Base-by-base conservation (phyloP, 64 coral and sea anemone genomes). In the Montipora efflorescens region DNA sequence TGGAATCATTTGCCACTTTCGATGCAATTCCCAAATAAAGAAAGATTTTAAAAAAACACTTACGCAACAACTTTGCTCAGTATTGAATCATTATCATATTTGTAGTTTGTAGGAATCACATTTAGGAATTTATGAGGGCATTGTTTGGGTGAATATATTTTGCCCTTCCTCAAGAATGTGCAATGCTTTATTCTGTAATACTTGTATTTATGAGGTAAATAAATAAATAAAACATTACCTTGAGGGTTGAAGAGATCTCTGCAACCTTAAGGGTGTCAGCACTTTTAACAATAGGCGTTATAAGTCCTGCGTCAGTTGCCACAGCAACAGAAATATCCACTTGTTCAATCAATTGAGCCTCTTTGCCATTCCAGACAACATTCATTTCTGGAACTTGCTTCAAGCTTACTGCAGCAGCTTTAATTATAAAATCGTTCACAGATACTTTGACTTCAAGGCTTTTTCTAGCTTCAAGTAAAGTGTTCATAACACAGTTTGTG, bases 351-450 rank as follows among this genome's bases (percentile, higher is more conserved):
- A 88, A 61, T 43, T 92, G 68, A 72, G 93, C 78, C 12, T 94
- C 93, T 23, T 84, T n/a, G 48, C 87, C 93, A 23, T 90, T 74
- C 71, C 93, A 98, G 59, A 95, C 79, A 66, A 93, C 83, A 95
- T 98, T 98, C 83, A 98, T 91, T 58, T 88, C 85, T 75, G 93
- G 89, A 22, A 98, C 78, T 69, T 95, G 77, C 66, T 80, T 91
- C 8, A 98, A 78, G 21, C 83, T 59, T 5, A 92, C 16, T 13
- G 87, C 96, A 4, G 93, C 96, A 20, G 91, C 92, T 75, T 98
- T 98, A 25, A 98, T 93, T 25, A 98, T 89, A 48, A 98, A 93
- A 85, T 98, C 96, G 61, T 98, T 98, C 25, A 98, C 74, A 78
- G 96, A 98, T 49, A 95, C 93, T 75, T 85, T 93, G 7, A 88